A percentile compares a stretch with the other conserved stretches of the same genome.
Conservation (phyloP, 2,797 vertebrate species). For the Sphaeramia orbicularis region DNA sequence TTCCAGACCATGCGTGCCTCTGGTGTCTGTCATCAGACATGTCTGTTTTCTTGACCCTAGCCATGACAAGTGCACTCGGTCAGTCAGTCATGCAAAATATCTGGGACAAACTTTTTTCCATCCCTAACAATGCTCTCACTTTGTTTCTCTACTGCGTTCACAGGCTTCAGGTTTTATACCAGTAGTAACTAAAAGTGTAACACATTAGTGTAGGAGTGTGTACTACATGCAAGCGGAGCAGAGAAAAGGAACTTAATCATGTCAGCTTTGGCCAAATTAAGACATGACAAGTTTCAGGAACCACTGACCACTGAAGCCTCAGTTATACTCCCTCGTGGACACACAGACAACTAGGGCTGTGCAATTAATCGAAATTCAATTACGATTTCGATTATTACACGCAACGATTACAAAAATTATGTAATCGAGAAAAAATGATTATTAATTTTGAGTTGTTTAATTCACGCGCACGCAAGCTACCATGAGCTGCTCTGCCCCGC, state of each 20-base stretch:
- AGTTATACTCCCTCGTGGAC: too few relatives aligned
- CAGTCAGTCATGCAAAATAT: slow-evolving; percentile 28
- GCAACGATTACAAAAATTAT: too few relatives aligned
- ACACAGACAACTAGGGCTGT: too few relatives aligned
- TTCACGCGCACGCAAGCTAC: too few relatives aligned
- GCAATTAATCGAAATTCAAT: too few relatives aligned
- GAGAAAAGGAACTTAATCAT: slow-evolving; percentile 15
- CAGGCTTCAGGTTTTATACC: neutral
- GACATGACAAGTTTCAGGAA: slow-evolving; percentile 4
- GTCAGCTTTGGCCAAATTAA: neutral
- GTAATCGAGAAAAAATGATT: too few relatives aligned
- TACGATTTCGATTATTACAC: too few relatives aligned
- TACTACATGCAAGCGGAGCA: neutral
- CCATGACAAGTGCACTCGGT: slow-evolving; percentile 24
- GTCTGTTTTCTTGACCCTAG: slow-evolving; percentile 20
- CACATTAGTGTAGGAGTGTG: neutral
- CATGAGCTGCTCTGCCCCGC: too few relatives aligned
- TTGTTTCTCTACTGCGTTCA: slow-evolving; percentile 12
- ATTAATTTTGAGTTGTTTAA: too few relatives aligned
- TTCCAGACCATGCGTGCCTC: slow-evolving; percentile 4
- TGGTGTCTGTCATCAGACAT: slow-evolving; percentile 20
- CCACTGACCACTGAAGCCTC: neutral
- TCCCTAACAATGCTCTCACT: neutral
- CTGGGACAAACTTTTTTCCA: neutral
- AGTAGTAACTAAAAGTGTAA: neutral